phyloP scores from a whole-genome alignment of 2,797 vertebrate species.

The Aquila chrysaetos region DNA sequence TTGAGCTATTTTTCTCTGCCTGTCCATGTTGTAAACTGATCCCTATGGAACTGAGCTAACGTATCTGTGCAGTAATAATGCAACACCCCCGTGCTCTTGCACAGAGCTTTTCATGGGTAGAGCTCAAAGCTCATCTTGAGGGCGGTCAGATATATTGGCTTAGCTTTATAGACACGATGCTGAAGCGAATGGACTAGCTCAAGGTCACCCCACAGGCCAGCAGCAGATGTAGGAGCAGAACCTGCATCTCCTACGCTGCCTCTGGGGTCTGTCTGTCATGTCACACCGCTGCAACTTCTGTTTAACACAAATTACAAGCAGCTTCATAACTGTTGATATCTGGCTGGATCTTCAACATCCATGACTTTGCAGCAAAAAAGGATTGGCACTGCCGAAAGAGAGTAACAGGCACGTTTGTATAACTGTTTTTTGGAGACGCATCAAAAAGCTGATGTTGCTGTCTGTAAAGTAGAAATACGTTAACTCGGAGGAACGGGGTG shows the following conservation, averaged over 20 bases:
- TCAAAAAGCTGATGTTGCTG: not conserved
- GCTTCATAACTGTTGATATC: not conserved
- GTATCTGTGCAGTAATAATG: not conserved
- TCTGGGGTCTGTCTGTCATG: not conserved
- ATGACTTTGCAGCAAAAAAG: no score
- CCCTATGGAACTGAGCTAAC: not conserved
- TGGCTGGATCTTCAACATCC: not conserved
- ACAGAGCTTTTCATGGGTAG: not conserved
- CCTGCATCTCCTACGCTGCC: not conserved
- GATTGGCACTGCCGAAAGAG: not conserved
- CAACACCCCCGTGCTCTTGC: not conserved
- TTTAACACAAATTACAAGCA: not conserved
- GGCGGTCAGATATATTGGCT: not conserved
- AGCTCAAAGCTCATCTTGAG: not conserved
- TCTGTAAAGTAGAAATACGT: not conserved
- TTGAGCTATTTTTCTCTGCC: not conserved
- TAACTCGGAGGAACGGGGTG: not conserved
- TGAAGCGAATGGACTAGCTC: not conserved
- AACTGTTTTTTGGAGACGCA: not conserved
- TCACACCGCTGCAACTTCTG: not conserved
- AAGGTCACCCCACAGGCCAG: not conserved
- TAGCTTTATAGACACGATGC: not conserved
- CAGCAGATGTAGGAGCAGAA: not conserved
- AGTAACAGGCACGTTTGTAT: not conserved
- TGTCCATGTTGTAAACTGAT: not conserved